These are phyloP conservation scores for Andrena bicolor DNA, from an alignment of 2,888 invertebrate genomes.

Conservation along the genomic window DNA sequence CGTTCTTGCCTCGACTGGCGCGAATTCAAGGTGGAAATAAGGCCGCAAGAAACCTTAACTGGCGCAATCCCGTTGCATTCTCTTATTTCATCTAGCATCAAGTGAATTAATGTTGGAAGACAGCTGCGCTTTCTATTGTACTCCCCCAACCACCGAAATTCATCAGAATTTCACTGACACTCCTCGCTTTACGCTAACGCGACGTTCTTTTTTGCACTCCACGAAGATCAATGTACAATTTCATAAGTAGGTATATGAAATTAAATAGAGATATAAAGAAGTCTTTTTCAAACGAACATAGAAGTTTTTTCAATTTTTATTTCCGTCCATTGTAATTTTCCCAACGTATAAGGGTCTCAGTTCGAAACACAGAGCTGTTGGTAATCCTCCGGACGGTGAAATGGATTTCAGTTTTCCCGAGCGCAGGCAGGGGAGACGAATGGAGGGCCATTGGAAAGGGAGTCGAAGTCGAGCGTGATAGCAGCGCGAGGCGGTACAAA, in stretches of 20 bases:
- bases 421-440: background rate
- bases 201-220: background rate
- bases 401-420: background rate
- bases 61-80: background rate
- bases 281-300: too few relatives aligned
- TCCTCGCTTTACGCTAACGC: background rate
- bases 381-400: background rate
- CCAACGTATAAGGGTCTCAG: background rate
- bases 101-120: background rate
- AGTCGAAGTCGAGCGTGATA: background rate
- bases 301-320: too few relatives aligned
- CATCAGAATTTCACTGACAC: background rate
- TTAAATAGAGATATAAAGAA: too few relatives aligned
- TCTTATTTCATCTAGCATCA: background rate
- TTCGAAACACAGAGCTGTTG: background rate
- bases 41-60: background rate
- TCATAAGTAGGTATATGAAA: too few relatives aligned
- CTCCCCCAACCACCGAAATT: background rate
- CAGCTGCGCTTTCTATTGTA: background rate
- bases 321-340: too few relatives aligned
- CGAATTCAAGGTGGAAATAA: background rate
- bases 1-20: conserved; percentile 20
- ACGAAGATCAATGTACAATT: too few relatives aligned
- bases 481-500: background rate
- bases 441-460: background rate